Conservation (phyloP, 2,888 invertebrate genomes). For the Nephrotoma guestfalica region DNA sequence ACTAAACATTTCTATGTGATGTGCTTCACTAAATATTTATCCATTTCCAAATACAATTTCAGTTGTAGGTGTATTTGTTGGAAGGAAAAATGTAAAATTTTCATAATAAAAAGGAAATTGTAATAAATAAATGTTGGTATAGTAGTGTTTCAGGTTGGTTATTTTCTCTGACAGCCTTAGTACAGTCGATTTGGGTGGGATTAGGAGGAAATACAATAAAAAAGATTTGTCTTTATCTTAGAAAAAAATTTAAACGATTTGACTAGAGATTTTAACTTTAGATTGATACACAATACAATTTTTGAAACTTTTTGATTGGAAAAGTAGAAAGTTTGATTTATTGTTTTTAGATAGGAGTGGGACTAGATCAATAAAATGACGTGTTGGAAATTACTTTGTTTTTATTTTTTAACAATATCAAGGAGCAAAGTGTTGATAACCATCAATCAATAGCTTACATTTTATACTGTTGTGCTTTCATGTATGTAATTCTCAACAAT, state of each 20-base stretch:
- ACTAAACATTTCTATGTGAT: background rate
- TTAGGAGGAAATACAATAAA: no score
- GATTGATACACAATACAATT: background rate
- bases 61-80: background rate
- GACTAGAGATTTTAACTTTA: background rate
- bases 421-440: no score
- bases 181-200: background rate
- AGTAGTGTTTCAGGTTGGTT: no score
- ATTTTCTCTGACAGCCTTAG: no score
- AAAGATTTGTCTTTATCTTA: background rate
- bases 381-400: background rate
- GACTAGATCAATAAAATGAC: background rate
- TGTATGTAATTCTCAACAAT: no score
- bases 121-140: no score
- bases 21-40: no score
- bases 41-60: no score
- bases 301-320: background rate
- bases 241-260: background rate
- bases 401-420: background rate
- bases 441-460: no score
- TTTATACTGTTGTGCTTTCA: no score
- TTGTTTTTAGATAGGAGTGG: background rate
- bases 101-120: background rate
- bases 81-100: background rate
- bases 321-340: background rate